Evolutionary conservation across 1,140 invertebrate genomes (phyloP).

Genomic region (Cydia amplana): DNA sequence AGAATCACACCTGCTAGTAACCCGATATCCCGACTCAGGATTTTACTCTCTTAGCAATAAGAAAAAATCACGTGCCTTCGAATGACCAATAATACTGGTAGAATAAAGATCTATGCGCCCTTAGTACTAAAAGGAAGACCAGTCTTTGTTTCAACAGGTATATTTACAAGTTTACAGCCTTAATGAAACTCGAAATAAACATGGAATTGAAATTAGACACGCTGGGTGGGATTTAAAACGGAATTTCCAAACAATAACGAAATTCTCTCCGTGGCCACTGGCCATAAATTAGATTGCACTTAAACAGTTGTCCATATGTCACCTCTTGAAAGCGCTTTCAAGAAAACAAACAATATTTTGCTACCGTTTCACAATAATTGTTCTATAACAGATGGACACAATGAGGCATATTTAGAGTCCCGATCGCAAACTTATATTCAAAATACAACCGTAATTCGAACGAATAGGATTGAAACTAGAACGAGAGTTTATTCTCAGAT

Average conservation of each 20-base stretch:
- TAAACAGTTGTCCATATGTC: constrained; percentile 64
- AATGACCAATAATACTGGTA: not conserved
- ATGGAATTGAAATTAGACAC: constrained; percentile 50
- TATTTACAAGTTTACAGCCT: constrained; percentile 40
- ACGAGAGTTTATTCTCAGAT: constrained; percentile 4
- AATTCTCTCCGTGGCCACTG: constrained; percentile 63
- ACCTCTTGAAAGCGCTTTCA: constrained; percentile 66
- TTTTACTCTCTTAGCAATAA: constrained; percentile 14
- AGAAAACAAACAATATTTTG: constrained; percentile 77
- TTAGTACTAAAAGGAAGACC: not conserved
- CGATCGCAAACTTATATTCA: not conserved
- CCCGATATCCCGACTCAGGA: constrained; percentile 8
- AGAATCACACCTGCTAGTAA: constrained; percentile 32
- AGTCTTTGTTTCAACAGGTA: constrained; percentile 38
- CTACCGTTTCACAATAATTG: constrained; percentile 64
- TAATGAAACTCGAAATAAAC: constrained; percentile 9
- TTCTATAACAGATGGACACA: constrained; percentile 59
- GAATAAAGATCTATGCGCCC: not conserved
- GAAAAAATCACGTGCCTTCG: constrained; percentile 5
- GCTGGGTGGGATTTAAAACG: constrained; percentile 52
- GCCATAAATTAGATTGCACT: constrained; percentile 66
- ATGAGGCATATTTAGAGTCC: constrained; percentile 36
- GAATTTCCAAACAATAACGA: constrained; percentile 66
- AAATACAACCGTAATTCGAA: not conserved
- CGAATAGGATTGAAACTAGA: not conserved